Base-by-base conservation (phyloP, 2,797 vertebrate genomes). In the Moxostoma hubbsi region DNA sequence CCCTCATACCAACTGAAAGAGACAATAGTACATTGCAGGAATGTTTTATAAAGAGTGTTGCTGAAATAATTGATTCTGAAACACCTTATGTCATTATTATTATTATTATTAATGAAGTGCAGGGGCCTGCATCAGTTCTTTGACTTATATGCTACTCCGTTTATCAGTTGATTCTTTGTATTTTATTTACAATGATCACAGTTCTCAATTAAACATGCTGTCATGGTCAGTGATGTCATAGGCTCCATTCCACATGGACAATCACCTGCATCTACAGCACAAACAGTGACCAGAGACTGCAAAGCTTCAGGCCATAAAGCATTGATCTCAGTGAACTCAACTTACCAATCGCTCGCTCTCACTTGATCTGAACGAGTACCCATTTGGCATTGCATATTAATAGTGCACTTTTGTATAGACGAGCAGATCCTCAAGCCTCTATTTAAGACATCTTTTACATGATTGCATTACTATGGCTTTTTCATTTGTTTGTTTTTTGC, bases 321-420 rank as follows among this genome's bases (percentile, higher is more conserved):
- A 79, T 80, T 63, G 77, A 77, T 83, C 82, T 86, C 87, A 67
- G 81, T 85, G 85, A 87, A 88, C 59, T 87, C 86, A 85, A 87
- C 88, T 89, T 76, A 73, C 89, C 86, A 85, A 85, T 87, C 86
- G 83, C 89, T 88, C 89, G 69, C 79, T 76, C 68, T 78, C 84
- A 81, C 73, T 69, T 47, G 68, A 55, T 82, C 73, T 62, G 62
- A 73, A 71, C 8, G 75, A 82, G 82, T 82, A 84, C 82, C 89
- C 85, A 81, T 76, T 85, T 68, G 83, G 88, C 87, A 90, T 89
- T 88, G 89, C 90, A 86, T 90, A 90, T 93, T 90, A 90, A 90
- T 91, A 90, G 91, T 92, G 92, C 93, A 94, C 92, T 94, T 94
- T 94, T 91, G 86, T 92, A 91, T 90, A 91, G 91, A 92, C 12